phyloP scores from a whole-genome alignment of 2,888 invertebrate genomes.

The Ophioninae sp. region DNA sequence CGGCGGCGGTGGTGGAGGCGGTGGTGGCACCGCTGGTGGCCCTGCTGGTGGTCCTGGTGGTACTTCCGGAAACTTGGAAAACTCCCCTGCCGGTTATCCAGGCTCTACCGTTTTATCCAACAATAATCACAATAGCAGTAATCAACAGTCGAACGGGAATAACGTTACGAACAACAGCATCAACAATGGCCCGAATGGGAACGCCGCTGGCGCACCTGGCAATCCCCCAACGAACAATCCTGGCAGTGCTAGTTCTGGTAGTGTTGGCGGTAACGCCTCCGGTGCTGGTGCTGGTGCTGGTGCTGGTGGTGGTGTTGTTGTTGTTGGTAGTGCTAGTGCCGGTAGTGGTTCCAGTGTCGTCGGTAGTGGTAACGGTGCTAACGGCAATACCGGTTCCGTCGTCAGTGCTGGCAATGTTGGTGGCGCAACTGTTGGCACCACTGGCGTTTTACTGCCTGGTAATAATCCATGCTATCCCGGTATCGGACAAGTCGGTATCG shows the following conservation, averaged over 20 bases:
- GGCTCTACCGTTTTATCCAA: slow-evolving; percentile 61
- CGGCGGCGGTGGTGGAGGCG: slow-evolving; percentile 64
- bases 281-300: not conserved
- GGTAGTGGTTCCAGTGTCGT: slow-evolving; percentile 57
- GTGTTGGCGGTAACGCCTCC: not conserved
- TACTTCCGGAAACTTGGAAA: slow-evolving; percentile 54
- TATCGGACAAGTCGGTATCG: slow-evolving; percentile 81
- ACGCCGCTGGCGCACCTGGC: slow-evolving; percentile 66
- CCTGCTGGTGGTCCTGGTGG: slow-evolving; percentile 59
- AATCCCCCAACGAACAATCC: slow-evolving; percentile 65
- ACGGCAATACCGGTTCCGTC: slow-evolving; percentile 62
- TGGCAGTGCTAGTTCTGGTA: slow-evolving; percentile 51
- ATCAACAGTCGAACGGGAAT: slow-evolving; percentile 73
- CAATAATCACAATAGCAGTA: slow-evolving; percentile 67
- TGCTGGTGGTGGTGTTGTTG: not conserved
- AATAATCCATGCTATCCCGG: slow-evolving; percentile 76
- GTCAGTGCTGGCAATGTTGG: slow-evolving; percentile 61
- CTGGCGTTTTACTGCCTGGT: slow-evolving; percentile 75
- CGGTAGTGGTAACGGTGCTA: slow-evolving; percentile 64
- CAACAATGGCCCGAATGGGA: slow-evolving; percentile 69
- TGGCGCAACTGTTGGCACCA: slow-evolving; percentile 77
- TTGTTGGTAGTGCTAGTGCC: not conserved
- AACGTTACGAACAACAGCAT: slow-evolving; percentile 62
- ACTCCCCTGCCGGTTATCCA: slow-evolving; percentile 62
- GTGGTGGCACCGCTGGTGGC: slow-evolving; percentile 61